Base-by-base conservation (phyloP, 2,797 vertebrate species). In the Muraenolepis orangiensis region DNA sequence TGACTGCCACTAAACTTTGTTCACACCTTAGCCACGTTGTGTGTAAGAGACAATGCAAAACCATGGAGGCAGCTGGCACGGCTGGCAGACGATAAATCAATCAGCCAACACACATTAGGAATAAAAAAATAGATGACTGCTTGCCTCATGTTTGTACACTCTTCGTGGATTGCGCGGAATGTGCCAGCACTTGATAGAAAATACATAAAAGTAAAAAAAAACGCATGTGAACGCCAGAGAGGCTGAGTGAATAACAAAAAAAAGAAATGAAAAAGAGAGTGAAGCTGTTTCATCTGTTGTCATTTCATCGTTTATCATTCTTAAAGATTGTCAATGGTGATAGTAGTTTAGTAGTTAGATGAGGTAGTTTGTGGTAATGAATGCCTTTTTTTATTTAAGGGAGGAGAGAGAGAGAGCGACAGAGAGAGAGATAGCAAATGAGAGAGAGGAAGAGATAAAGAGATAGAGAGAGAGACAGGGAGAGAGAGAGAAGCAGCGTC, bases 281-380 rank as follows among this genome's bases (percentile, higher is more conserved):
- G n/a, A n/a, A n/a, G n/a, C n/a, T n/a, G n/a, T n/a, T n/a, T n/a
- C n/a, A n/a, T n/a, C n/a, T n/a, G n/a, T n/a, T n/a, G n/a, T n/a
- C n/a, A n/a, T n/a, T n/a, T n/a, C n/a, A 64, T 64, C n/a, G 57
- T 64, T 64, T 64, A 64, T 64, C n/a, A 64, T 64, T 64, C 57
- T 23, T 64, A 26, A 64, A 64, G n/a, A 64, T 26, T 64, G 57
- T 64, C 57, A 64, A n/a, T 4, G 11, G 23, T 64, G 57, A 64
- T 64, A n/a, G n/a, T n/a, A n/a, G n/a, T n/a, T n/a, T n/a, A n/a
- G n/a, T n/a, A n/a, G n/a, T n/a, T n/a, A 8, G 57, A 64, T 64
- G 57, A 64, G 57, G 57, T 64, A 13, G 57, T 64, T 64, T 23
- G 57, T 7, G 57, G 57, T 64, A 64, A 26, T 64, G 57, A 64